phyloP scores from a whole-genome alignment of 2,797 vertebrate species.

The Enteromius paludinosus region DNA sequence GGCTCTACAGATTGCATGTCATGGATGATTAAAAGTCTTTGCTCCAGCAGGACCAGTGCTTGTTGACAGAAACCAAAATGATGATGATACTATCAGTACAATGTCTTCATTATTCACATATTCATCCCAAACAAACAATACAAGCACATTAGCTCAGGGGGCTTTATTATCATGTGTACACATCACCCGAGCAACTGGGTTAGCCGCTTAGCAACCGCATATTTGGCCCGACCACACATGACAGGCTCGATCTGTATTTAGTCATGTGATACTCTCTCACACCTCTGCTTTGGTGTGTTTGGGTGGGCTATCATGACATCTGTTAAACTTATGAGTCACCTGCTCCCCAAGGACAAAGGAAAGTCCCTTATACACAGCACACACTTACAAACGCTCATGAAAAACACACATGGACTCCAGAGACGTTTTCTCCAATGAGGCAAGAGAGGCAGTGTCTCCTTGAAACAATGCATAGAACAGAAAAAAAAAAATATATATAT shows the following conservation, averaged over 20 bases:
- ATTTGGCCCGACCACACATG: slow-evolving; percentile 8
- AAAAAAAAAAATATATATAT: not conserved
- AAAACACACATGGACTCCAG: not conserved
- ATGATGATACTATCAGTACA: slow-evolving; percentile 42
- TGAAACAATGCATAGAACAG: not conserved
- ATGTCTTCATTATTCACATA: slow-evolving; percentile 44
- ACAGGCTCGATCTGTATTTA: not conserved
- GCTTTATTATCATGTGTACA: slow-evolving; percentile 45
- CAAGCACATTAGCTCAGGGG: slow-evolving; percentile 19
- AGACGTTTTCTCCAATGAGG: not conserved
- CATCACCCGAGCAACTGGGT: slow-evolving; percentile 50
- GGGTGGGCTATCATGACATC: slow-evolving; percentile 28
- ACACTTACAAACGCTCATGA: slow-evolving; percentile 4
- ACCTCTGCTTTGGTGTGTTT: slow-evolving; percentile 25
- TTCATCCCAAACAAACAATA: slow-evolving; percentile 41
- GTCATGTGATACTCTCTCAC: slow-evolving; percentile 30
- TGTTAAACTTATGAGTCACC: slow-evolving; percentile 48
- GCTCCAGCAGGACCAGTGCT: not conserved
- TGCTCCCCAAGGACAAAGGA: slow-evolving; percentile 21
- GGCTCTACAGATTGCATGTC: not conserved
- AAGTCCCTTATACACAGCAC: slow-evolving; percentile 14
- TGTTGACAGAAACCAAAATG: slow-evolving; percentile 44
- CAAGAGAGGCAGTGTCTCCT: not conserved
- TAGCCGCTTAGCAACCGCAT: slow-evolving; percentile 37
- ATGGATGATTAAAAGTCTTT: slow-evolving; percentile 15